Evolutionary conservation across 2,888 invertebrate species (phyloP).

Genomic region (Eristalis intricaria): DNA sequence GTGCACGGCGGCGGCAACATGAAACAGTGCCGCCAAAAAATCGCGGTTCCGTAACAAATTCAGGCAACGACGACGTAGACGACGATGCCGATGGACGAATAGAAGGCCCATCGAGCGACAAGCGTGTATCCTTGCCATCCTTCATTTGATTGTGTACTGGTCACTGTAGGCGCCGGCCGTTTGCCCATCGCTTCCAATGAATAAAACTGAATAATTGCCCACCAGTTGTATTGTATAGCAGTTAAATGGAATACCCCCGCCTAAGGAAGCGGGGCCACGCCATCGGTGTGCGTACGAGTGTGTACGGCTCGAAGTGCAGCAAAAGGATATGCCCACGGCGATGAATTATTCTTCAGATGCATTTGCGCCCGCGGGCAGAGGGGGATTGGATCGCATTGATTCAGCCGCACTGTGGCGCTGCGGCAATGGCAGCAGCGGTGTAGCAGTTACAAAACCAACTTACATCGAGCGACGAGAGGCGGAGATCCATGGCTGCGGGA

Average conservation of each 20-base stretch:
- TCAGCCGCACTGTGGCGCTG: neutral
- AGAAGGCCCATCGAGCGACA: slow-evolving; percentile 15
- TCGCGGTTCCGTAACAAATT: slow-evolving; percentile 53
- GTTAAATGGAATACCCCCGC: neutral
- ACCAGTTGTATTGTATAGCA: slow-evolving; percentile 39
- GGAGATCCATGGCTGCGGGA: neutral
- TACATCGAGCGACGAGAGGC: neutral
- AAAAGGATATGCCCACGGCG: slow-evolving; percentile 51
- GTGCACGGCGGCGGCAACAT: slow-evolving; percentile 44
- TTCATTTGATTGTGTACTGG: slow-evolving; percentile 59
- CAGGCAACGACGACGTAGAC: slow-evolving; percentile 26
- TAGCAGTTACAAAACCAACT: slow-evolving; percentile 55
- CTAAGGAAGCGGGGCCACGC: neutral
- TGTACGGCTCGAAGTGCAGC: slow-evolving; percentile 54
- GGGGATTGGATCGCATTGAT: slow-evolving; percentile 48
- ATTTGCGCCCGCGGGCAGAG: slow-evolving; percentile 13
- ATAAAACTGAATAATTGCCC: slow-evolving; percentile 69
- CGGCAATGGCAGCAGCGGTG: neutral
- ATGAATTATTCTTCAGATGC: slow-evolving; percentile 52
- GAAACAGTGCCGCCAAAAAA: slow-evolving; percentile 57
- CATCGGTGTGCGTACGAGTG: neutral
- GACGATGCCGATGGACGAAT: neutral
- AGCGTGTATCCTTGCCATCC: slow-evolving; percentile 51
- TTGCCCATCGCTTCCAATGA: slow-evolving; percentile 26
- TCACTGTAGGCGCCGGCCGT: slow-evolving; percentile 59